Percentiles rank a stretch among this genome's conserved stretches.
phyloP scores from a whole-genome alignment of 2,888 invertebrate species.

The Spodoptera littoralis region DNA sequence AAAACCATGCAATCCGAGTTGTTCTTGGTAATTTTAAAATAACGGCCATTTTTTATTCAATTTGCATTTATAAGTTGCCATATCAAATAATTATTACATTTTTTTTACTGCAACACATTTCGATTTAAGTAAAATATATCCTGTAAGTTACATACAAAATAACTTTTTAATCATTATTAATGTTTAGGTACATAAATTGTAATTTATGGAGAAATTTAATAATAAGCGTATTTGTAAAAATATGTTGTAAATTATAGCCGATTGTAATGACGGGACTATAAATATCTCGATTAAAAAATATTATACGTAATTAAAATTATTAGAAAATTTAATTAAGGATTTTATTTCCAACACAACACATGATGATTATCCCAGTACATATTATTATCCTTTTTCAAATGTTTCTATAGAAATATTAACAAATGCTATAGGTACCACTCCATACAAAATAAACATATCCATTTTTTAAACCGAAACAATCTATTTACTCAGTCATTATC shows the following conservation, averaged over 20 bases:
- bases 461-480: constrained; percentile 37
- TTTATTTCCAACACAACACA: constrained; percentile 35
- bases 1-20: too few species aligned
- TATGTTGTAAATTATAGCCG: constrained; percentile 67
- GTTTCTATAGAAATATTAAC: neutral
- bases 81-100: constrained; percentile 45
- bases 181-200: constrained; percentile 57
- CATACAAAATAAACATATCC: constrained; percentile 56
- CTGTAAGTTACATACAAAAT: constrained; percentile 42
- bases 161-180: constrained; percentile 48
- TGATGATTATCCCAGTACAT: too few species aligned
- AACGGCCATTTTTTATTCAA: constrained; percentile 28
- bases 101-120: constrained; percentile 26
- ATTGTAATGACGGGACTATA: constrained; percentile 64
- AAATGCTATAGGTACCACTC: constrained; percentile 12
- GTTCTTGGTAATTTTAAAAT: too few species aligned
- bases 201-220: constrained; percentile 57
- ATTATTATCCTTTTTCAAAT: neutral
- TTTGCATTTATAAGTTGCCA: constrained; percentile 63
- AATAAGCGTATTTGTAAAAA: constrained; percentile 60
- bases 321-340: constrained; percentile 59
- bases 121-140: constrained; percentile 34
- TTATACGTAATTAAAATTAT: constrained; percentile 76
- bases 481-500: constrained; percentile 63
- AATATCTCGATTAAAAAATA: constrained; percentile 62